A percentile compares a stretch with the other conserved stretches of the same genome.
These are phyloP conservation scores for Opisthocomus hoazin DNA, from an alignment of 2,113 vertebrate genomes.

Conservation along the genomic window DNA sequence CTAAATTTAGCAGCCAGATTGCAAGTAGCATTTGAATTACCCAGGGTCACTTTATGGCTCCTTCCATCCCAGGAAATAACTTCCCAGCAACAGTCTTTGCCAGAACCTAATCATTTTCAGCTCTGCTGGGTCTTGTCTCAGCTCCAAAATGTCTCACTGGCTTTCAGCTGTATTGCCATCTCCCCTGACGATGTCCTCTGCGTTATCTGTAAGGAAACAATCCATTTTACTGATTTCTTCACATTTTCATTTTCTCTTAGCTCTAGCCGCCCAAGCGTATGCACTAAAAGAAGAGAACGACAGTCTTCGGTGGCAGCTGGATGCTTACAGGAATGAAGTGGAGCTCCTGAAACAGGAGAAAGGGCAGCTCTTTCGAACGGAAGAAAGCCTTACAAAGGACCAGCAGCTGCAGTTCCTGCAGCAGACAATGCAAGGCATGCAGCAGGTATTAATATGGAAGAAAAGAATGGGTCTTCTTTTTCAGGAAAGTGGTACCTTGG, in stretches of 20 bases:
- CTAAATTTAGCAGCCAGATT: conserved; percentile 48
- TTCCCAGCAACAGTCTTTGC: conserved; percentile 5
- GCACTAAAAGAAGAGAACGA: conserved; percentile 92
- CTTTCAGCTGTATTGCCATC: not conserved
- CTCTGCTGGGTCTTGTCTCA: conserved; percentile 40
- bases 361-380: conserved; percentile 73
- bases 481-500: not conserved
- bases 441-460: conserved; percentile 79
- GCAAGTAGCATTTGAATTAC: conserved; percentile 29
- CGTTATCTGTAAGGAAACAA: not conserved
- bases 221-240: not conserved
- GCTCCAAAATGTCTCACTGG: not conserved
- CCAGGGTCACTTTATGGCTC: conserved; percentile 16
- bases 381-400: conserved; percentile 80
- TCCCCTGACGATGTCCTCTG: not conserved
- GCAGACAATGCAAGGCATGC: conserved; percentile 90
- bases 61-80: conserved; percentile 29
- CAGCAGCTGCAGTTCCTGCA: conserved; percentile 89
- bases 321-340: conserved; percentile 92
- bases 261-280: conserved; percentile 81
- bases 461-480: not conserved
- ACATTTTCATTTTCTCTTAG: conserved; percentile 63
- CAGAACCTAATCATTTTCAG: conserved; percentile 43
- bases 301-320: conserved; percentile 95
- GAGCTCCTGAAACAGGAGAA: conserved; percentile 92